These are phyloP conservation scores for Tiphia femorata DNA, from an alignment of 2,888 invertebrate species.

Conservation along the genomic window DNA sequence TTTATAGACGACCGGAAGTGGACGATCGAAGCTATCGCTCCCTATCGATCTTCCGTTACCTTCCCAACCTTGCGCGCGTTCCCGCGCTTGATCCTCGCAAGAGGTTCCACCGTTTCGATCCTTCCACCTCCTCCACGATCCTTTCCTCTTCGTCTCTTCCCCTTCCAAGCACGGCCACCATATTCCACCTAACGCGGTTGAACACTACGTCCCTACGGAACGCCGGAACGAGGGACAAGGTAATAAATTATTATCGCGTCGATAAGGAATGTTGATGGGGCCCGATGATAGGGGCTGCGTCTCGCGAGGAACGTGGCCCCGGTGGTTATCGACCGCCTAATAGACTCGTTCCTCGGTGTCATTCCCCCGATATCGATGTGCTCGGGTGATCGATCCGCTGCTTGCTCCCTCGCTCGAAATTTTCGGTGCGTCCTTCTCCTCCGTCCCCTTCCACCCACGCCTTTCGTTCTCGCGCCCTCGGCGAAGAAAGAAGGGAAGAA, in stretches of 20 bases:
- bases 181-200: not conserved
- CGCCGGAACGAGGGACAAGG: conserved; percentile 41
- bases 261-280: conserved; percentile 65
- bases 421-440: too few relatives aligned
- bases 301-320: conserved; percentile 47
- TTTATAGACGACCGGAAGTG: too few relatives aligned
- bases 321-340: conserved; percentile 51
- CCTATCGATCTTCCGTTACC: too few relatives aligned
- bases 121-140: too few relatives aligned
- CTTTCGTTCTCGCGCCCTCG: not conserved
- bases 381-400: conserved; percentile 43
- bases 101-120: too few relatives aligned
- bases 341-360: conserved; percentile 58
- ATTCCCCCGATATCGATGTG: conserved; percentile 47
- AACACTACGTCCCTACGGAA: conserved; percentile 7
- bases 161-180: too few relatives aligned
- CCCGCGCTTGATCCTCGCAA: too few relatives aligned
- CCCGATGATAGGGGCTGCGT: conserved; percentile 52
- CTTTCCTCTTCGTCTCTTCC: too few relatives aligned
- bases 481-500: too few relatives aligned
- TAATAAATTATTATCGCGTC: conserved; percentile 65
- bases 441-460: not conserved
- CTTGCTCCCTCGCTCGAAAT: too few relatives aligned
- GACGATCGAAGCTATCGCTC: too few relatives aligned
- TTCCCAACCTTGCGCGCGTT: too few relatives aligned